These are phyloP conservation scores for Pachymerium ferrugineum DNA, from an alignment of 2,888 invertebrate species.

Conservation along the genomic window DNA sequence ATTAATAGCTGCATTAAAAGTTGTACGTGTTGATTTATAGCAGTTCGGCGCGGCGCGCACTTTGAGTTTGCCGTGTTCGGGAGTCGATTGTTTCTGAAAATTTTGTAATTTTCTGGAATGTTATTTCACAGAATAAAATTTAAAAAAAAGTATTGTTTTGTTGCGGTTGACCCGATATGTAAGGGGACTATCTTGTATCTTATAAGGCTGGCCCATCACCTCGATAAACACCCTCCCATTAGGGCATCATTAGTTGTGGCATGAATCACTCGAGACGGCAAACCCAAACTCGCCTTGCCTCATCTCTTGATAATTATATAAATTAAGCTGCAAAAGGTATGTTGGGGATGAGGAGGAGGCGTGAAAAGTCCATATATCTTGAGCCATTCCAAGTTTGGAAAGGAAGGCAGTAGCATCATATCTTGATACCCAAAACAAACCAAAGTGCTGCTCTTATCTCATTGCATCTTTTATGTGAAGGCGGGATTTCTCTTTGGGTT, in stretches of 20 bases:
- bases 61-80: neutral
- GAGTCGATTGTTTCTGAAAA: too few species aligned
- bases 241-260: constrained; percentile 21
- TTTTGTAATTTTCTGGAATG: too few species aligned
- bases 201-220: constrained; percentile 21
- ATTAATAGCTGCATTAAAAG: constrained; percentile 27
- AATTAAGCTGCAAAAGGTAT: constrained; percentile 25
- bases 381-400: neutral
- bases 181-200: constrained; percentile 2
- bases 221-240: constrained; percentile 27
- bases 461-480: too few species aligned
- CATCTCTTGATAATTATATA: constrained; percentile 27
- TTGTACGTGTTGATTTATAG: constrained; percentile 22
- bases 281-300: constrained; percentile 16
- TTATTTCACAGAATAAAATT: too few species aligned
- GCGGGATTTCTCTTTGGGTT: too few species aligned
- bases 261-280: constrained; percentile 21
- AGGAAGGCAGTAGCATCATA: constrained; percentile 5
- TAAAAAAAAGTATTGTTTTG: too few species aligned
- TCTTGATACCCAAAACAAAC: neutral
- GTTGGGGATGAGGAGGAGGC: neutral
- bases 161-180: neutral
- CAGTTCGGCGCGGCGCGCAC: neutral
- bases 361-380: constrained; percentile 12
- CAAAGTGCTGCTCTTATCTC: too few species aligned